A percentile compares a stretch with the other conserved stretches of the same genome.
Evolutionary conservation across 2,113 vertebrate genomes (phyloP).

Genomic region (Suncus etruscus): DNA sequence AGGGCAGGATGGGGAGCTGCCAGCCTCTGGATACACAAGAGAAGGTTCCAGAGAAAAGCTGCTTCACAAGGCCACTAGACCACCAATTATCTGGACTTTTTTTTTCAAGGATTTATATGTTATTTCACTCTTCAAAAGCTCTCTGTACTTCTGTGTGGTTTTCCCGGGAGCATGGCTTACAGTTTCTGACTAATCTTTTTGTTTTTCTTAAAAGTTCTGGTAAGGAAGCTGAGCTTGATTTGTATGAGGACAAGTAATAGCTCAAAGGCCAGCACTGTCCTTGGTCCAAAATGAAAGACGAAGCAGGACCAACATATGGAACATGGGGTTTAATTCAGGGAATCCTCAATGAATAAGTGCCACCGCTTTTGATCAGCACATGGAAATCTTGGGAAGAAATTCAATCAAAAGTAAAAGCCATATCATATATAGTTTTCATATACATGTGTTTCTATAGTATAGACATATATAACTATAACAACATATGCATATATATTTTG

Average conservation of each 20-base stretch:
- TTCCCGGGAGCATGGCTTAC: conserved; percentile 33
- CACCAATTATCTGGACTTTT: conserved; percentile 27
- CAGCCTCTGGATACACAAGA: no score
- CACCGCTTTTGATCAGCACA: not conserved
- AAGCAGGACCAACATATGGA: not conserved
- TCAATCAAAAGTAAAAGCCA: not conserved
- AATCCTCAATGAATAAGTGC: no score
- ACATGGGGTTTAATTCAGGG: no score
- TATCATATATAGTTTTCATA: no score
- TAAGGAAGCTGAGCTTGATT: not conserved
- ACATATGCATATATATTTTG: no score
- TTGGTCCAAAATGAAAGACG: not conserved
- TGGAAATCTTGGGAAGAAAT: not conserved
- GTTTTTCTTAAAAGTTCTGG: conserved; percentile 31
- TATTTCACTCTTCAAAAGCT: conserved; percentile 21
- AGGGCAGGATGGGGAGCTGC: no score
- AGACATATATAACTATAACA: no score
- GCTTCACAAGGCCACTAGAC: not conserved
- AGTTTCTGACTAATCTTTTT: conserved; percentile 41
- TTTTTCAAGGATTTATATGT: conserved; percentile 47
- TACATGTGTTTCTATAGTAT: no score
- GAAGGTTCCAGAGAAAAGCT: not conserved
- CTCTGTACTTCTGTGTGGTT: not conserved
- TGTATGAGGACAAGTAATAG: not conserved
- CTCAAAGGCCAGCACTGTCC: not conserved